Evolutionary conservation across 64 coral and sea anemone species (phyloP).

Genomic region (Stichodactyla helianthus): DNA sequence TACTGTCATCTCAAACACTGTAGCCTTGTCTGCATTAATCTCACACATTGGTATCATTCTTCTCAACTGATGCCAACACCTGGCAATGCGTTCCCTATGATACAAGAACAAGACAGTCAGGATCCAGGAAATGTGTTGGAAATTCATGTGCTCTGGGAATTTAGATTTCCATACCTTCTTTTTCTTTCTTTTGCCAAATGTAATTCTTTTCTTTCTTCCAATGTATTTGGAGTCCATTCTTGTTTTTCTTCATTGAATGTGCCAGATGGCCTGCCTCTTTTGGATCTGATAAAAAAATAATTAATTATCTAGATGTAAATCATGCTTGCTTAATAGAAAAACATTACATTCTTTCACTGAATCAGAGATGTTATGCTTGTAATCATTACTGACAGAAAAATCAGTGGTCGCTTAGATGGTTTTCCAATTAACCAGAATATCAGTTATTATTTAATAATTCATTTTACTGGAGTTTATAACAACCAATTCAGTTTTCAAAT

Average conservation of each 20-base stretch:
- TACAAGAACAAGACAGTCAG: too few relatives aligned
- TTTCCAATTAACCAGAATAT: too few relatives aligned
- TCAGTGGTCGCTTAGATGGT: too few relatives aligned
- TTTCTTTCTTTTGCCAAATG: constrained; percentile 13
- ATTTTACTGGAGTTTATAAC: too few relatives aligned
- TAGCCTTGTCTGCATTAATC: constrained; percentile 78
- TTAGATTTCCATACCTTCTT: constrained; percentile 4
- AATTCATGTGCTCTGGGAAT: background rate
- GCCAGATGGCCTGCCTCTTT: constrained; percentile 2
- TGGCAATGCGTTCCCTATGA: constrained; percentile 64
- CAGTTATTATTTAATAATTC: too few relatives aligned
- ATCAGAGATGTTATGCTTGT: too few relatives aligned
- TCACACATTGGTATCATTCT: constrained; percentile 67
- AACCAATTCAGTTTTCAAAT: too few relatives aligned
- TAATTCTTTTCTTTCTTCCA: constrained; percentile 5
- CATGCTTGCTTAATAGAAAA: too few relatives aligned
- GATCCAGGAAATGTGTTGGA: too few relatives aligned
- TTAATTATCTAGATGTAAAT: too few relatives aligned
- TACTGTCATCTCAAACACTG: constrained; percentile 89
- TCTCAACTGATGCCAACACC: constrained; percentile 66
- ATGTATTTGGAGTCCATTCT: constrained; percentile 15
- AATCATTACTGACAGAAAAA: too few relatives aligned
- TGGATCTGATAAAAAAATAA: background rate
- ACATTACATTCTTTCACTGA: too few relatives aligned
- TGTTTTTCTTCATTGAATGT: background rate